A percentile compares a stretch with the other conserved stretches of the same genome.
Evolutionary conservation across 2,797 vertebrate species (phyloP).

Genomic region (Agapornis canus): DNA sequence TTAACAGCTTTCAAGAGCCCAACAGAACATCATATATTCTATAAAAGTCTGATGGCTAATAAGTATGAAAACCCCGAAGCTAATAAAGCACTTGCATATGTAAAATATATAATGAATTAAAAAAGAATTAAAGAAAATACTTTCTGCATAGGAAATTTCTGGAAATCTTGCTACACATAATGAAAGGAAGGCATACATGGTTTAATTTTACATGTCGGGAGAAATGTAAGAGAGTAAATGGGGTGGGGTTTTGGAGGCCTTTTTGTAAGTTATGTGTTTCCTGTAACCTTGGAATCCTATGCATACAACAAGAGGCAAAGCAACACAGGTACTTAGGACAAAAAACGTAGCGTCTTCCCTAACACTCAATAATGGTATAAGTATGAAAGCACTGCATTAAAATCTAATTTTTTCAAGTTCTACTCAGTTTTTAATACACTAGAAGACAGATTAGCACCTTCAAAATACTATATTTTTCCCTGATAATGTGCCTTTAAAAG

Average conservation of each 20-base stretch:
- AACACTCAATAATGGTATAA: not conserved
- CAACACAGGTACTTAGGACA: not conserved
- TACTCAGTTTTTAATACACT: not conserved
- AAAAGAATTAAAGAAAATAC: conserved; percentile 36
- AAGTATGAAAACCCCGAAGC: not conserved
- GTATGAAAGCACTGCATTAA: not conserved
- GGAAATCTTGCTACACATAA: not conserved
- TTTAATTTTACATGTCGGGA: not conserved
- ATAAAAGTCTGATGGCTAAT: not conserved
- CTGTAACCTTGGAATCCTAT: not conserved
- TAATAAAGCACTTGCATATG: not conserved
- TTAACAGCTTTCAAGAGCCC: not conserved
- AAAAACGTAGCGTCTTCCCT: not conserved
- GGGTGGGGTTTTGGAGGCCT: not conserved
- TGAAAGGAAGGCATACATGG: not conserved
- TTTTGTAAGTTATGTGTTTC: not conserved
- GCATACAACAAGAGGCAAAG: not conserved
- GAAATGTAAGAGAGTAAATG: not conserved
- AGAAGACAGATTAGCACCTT: not conserved
- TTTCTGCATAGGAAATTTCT: not conserved
- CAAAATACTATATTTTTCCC: conserved; percentile 1
- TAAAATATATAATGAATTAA: not conserved
- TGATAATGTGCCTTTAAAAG: conserved; percentile 56
- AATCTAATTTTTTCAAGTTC: not conserved
- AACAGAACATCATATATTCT: not conserved